Evolutionary conservation across 2,888 invertebrate genomes (phyloP), one percentile per base, ranked within the genome.

Genomic region (Ernsta delagoae): DNA sequence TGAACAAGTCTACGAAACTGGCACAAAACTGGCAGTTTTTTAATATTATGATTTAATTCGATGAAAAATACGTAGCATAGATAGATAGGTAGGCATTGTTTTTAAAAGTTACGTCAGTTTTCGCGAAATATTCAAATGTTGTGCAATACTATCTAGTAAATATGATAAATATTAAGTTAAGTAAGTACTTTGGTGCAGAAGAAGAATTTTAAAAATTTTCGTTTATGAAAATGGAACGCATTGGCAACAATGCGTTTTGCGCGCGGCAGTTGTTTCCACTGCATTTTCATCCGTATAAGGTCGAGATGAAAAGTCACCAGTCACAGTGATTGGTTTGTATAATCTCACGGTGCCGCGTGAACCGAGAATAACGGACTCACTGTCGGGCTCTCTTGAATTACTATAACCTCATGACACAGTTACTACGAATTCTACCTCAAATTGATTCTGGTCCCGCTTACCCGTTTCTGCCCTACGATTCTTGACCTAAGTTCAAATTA

Each of bases 321-420:
- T 80, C 77, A 78, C 81, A 74, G 82, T 86, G 86, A 89, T 89
- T 86, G 87, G 86, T 84, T 87, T 84, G 85, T 85, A 84, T 86
- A 85, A 89, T 88, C 89, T 87, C 88, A 87, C 83, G 82, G 81
- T 80, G 74, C 83, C 80, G 85, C 86, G 85, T 84, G 88, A 88
- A 87, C 87, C 75, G 78, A 81, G 82, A 75, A 77, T 90, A 90
- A 90, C 89, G 89, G 90, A 80, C 74, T 74, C 72, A 59, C 66
- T 73, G 76, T 75, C 75, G 74, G 41, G 74, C 75, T 82, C 83
- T 84, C 84, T 85, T 80, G 83, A 82, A 85, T 88, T 84, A 88
- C 87, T 85, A 83, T 88, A 90, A 90, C 91, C 91, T 85, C 86
- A 76, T 91, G 86, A 86, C 92, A 90, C 82, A 89, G 85, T 88